phyloP scores from a whole-genome alignment of 2,888 invertebrate genomes.

The Mycalesis mineus region DNA sequence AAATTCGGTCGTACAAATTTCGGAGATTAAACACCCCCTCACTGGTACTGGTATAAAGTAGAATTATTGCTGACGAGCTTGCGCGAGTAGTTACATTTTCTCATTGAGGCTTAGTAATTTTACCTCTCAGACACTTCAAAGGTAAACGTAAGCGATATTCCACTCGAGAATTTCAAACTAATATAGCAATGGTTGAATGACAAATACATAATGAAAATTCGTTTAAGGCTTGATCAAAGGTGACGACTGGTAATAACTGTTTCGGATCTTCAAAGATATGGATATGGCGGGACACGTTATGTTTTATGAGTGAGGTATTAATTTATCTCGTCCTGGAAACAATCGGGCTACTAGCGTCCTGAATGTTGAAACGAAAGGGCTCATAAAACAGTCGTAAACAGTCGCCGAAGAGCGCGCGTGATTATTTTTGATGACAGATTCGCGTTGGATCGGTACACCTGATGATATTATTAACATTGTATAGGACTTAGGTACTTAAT shows the following conservation, averaged over 20 bases:
- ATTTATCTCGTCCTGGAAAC: conserved; percentile 70
- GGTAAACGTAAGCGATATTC: conserved; percentile 43
- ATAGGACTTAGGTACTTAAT: no score
- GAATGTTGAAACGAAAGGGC: conserved; percentile 69
- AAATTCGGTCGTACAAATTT: conserved; percentile 12
- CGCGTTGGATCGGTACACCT: conserved; percentile 3
- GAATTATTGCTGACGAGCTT: conserved; percentile 57
- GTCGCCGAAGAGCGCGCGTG: conserved; percentile 53
- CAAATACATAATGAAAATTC: conserved; percentile 51
- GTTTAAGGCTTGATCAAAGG: conserved; percentile 54
- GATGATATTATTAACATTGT: conserved; percentile 34
- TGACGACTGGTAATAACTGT: conserved; percentile 45
- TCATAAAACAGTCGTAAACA: conserved; percentile 71
- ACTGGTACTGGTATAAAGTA: conserved; percentile 40
- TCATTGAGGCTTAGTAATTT: conserved; percentile 46
- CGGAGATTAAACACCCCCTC: conserved; percentile 17
- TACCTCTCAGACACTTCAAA: conserved; percentile 51
- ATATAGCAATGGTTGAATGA: conserved; percentile 35
- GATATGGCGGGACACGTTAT: conserved; percentile 51
- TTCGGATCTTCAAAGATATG: conserved; percentile 58
- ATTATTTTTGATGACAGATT: conserved; percentile 28
- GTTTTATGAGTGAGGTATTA: conserved; percentile 62
- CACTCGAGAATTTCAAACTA: conserved; percentile 40
- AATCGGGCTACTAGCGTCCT: conserved; percentile 51
- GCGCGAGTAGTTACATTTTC: conserved; percentile 37